Percentiles rank a stretch among this genome's conserved stretches.
These are phyloP conservation scores for Lottia scabra DNA, from an alignment of 2,888 invertebrate species.

Conservation along the genomic window DNA sequence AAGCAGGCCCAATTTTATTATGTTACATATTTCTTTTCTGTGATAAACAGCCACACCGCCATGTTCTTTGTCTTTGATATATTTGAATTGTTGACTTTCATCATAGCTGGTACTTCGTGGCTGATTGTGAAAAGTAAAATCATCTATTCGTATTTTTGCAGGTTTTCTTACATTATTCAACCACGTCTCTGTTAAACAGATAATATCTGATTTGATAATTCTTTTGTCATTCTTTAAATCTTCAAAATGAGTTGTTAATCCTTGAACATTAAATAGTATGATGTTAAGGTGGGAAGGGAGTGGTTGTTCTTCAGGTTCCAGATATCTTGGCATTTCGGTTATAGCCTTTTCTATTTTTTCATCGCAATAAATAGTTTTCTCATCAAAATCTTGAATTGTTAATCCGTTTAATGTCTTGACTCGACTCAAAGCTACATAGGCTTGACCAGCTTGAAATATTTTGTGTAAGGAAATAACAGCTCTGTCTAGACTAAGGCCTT, in stretches of 20 bases:
- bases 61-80: slow-evolving; percentile 12
- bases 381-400: slow-evolving; percentile 13
- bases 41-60: slow-evolving; percentile 15
- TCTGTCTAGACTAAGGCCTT: slow-evolving; percentile 18
- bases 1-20: background rate
- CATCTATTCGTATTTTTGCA: background rate
- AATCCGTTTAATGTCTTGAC: slow-evolving; percentile 24
- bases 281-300: background rate
- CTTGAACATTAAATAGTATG: slow-evolving; percentile 22
- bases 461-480: slow-evolving; percentile 21
- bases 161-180: background rate
- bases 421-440: slow-evolving; percentile 28
- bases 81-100: background rate
- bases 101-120: slow-evolving; percentile 11
- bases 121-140: slow-evolving; percentile 17
- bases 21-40: background rate
- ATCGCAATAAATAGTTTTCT: slow-evolving; percentile 19
- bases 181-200: slow-evolving; percentile 26
- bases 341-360: slow-evolving; percentile 11
- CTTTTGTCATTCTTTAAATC: slow-evolving; percentile 12
- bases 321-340: slow-evolving; percentile 7
- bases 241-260: slow-evolving; percentile 13
- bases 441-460: slow-evolving; percentile 24
- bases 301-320: background rate
- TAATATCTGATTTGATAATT: slow-evolving; percentile 16